Base-by-base conservation (phyloP, 2,113 vertebrate species). In the Blennius ocellaris region DNA sequence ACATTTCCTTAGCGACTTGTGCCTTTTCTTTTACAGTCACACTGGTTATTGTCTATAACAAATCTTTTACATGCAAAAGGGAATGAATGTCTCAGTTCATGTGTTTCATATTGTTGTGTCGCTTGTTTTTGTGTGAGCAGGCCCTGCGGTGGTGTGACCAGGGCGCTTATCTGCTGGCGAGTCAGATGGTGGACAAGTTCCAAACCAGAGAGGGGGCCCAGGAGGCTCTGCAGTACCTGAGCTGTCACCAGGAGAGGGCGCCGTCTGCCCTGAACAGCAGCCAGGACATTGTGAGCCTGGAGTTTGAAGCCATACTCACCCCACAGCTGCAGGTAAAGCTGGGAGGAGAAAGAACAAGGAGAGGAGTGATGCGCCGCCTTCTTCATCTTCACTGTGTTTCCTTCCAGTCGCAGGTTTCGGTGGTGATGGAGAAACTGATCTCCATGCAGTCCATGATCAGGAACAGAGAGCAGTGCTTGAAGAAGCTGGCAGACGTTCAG, bases 151-250 rank as follows among this genome's bases (percentile, higher is more conserved):
- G 96, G 93, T 99, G 97, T 55, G 95, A 98, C 5, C 94, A 98
- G 72, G 97, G 96, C 17, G 97, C 96, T 15, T 97, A 95, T 81
- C 93, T 99, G 52, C 91, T 99, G 8, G 96, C 97, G 30, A 97
- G 95, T 89, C 98, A 98, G 91, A 96, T 95, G 87, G 89, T 95
- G 78, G 95, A 96, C 50, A 96, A 93, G 86, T 98, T 95, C 91
- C 97, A 98, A 80, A 96, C 96, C 7, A 94, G 94, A 80, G 96
- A 97, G 74, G 97, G 96, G 0, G 97, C 95, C 50, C 94, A 97
- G 84, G 95, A 94, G 75, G 95, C 96, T 0, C 91, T 99, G 83
- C 93, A 92, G 57, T 95, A 95, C 69, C 94, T 98, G 0, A 93
- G 94, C 72, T 93, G 61, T 40, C 97, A 98, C 85, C 92, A 97